Base-by-base conservation (phyloP, 2,888 invertebrate species). In the Acanthosoma haemorrhoidale region DNA sequence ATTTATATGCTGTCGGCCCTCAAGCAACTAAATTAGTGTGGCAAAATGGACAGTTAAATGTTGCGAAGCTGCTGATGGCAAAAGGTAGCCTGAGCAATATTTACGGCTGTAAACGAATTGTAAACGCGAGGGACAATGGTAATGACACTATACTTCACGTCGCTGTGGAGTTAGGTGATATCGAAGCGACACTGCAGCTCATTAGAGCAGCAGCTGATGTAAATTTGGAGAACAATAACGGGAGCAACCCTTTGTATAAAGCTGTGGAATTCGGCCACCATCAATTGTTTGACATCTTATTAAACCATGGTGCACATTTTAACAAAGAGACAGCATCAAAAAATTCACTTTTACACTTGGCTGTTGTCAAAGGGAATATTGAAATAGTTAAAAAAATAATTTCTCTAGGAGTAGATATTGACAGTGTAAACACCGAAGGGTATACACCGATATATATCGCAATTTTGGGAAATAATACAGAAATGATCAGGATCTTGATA, bases 261-360 rank as follows among this genome's bases (percentile, higher is more conserved):
- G 13, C 51, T 5, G 51, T 51, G 5, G 51, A 51, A n/a, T 51
- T 25, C 0, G 25, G 25, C n/a, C 13, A 8, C 29, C 51, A 51
- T 11, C 2, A n/a, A n/a, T 25, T 21, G 3, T 51, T 51, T 51
- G n/a, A 25, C 6, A 25, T 3, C 1, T 51, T 51, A 29, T 51
- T 51, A 4, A 25, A 25, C 18, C n/a, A 29, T n/a, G 51, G 51
- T 6, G 51, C 51, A 0, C 2, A 25, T 6, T 51, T 51, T n/a
- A 25, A 25, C 13, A 51, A 25, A 21, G 25, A 4, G 8, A 51
- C 51, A 29, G n/a, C 6, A 2, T 25, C 25, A 4, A 51, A 51
- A 51, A 51, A 51, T 51, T 51, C 25, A 51, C 51, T 51, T 51
- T 51, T 51, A 5, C 25, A 51, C n/a, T 29, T 51, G n/a, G 51